These are phyloP conservation scores for Idaea dimidiata DNA, from an alignment of 2,888 invertebrate species.

Conservation along the genomic window DNA sequence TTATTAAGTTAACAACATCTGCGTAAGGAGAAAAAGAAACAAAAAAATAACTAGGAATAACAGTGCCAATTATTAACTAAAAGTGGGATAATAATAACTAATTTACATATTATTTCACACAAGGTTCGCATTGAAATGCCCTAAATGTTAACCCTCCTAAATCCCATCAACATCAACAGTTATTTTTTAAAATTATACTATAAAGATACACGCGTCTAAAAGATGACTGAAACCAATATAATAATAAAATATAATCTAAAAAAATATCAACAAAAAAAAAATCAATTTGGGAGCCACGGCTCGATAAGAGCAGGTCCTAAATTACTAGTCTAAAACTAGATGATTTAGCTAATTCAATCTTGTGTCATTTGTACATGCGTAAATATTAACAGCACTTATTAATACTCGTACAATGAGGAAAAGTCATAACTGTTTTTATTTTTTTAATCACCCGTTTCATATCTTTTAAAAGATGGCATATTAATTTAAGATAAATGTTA, in stretches of 20 bases:
- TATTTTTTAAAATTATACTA: conserved; percentile 54
- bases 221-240: conserved; percentile 63
- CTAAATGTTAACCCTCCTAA: conserved; percentile 34
- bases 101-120: conserved; percentile 30
- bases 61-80: conserved; percentile 73
- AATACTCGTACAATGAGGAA: conserved; percentile 15
- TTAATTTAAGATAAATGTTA: no score
- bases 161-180: conserved; percentile 51
- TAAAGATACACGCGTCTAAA: conserved; percentile 59
- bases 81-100: conserved; percentile 45
- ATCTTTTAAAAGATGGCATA: no score
- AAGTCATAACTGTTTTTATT: no score
- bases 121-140: conserved; percentile 25
- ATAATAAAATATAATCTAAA: conserved; percentile 72
- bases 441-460: no score
- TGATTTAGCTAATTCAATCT: conserved; percentile 70
- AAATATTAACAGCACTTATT: conserved; percentile 71
- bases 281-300: conserved; percentile 51
- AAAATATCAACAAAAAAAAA: conserved; percentile 73
- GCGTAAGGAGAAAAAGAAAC: conserved; percentile 57
- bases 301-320: conserved; percentile 44
- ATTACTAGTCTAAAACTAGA: conserved; percentile 53
- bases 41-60: conserved; percentile 71
- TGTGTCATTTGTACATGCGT: conserved; percentile 72
- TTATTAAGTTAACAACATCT: conserved; percentile 70